Conservation (phyloP, 2,888 invertebrate species). For the Hirtodrosophila histrioides region DNA sequence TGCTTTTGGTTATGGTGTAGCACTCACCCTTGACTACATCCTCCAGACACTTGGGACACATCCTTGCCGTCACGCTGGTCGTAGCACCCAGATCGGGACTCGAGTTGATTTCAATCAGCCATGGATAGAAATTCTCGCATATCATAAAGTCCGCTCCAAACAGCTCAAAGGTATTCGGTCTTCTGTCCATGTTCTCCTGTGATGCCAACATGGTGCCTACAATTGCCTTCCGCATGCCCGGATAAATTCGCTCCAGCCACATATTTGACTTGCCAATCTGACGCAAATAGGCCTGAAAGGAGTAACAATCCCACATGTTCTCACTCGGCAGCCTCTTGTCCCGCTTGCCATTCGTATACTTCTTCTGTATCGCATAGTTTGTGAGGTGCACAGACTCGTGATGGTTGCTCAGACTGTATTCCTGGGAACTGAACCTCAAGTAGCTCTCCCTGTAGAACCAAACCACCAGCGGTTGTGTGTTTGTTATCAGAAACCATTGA, state of each 20-base stretch:
- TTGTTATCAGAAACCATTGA: conserved; percentile 97
- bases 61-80: conserved; percentile 93
- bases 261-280: conserved; percentile 89
- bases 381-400: conserved; percentile 97
- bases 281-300: conserved; percentile 87
- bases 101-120: conserved; percentile 97
- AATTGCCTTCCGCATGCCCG: conserved; percentile 91
- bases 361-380: conserved; percentile 96
- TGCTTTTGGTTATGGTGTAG: neutral
- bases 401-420: conserved; percentile 93
- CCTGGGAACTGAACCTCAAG: conserved; percentile 95
- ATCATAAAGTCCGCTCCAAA: conserved; percentile 98
- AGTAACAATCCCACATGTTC: conserved; percentile 97
- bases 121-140: conserved; percentile 93
- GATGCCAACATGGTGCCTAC: conserved; percentile 93
- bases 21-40: conserved; percentile 94
- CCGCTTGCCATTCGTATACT: conserved; percentile 90
- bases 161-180: conserved; percentile 93
- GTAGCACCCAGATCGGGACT: conserved; percentile 96
- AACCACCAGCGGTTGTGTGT: conserved; percentile 94
- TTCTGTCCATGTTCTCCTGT: conserved; percentile 92
- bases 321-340: conserved; percentile 92
- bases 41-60: conserved; percentile 94
- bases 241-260: conserved; percentile 94
- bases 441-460: conserved; percentile 98